phyloP scores from a whole-genome alignment of 2,888 invertebrate genomes.

The Cotesia congregata region DNA sequence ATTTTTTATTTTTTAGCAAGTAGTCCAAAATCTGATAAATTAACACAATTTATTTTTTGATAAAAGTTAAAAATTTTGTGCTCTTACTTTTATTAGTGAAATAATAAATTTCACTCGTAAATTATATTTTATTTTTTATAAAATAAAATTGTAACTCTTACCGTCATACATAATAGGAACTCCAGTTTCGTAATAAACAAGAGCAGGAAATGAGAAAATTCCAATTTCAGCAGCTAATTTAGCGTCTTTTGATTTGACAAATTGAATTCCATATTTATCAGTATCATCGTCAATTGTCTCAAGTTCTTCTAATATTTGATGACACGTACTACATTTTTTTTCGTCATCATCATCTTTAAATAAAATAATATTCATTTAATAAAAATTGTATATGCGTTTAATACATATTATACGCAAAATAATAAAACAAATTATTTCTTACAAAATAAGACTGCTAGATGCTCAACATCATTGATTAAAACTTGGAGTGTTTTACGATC shows the following conservation, averaged over 20 bases:
- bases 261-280: constrained; percentile 92
- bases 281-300: constrained; percentile 95
- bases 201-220: constrained; percentile 91
- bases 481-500: constrained; percentile 91
- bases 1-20: not conserved
- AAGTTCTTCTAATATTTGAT: constrained; percentile 86
- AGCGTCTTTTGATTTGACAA: constrained; percentile 92
- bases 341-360: constrained; percentile 81
- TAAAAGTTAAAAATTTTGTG: constrained; percentile 12
- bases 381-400: not conserved
- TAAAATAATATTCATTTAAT: constrained; percentile 30
- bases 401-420: not conserved
- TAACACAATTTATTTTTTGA: constrained; percentile 29
- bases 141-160: constrained; percentile 72
- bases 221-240: constrained; percentile 92
- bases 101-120: not conserved
- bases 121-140: not conserved
- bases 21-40: not conserved
- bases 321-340: constrained; percentile 88
- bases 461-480: constrained; percentile 90
- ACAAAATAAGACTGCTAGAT: constrained; percentile 94
- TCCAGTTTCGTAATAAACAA: constrained; percentile 94
- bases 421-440: constrained; percentile 64
- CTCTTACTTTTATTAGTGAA: not conserved
- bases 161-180: constrained; percentile 96